Percentiles rank a stretch among this genome's conserved stretches.
phyloP scores from a whole-genome alignment of 35 echinoderm and acorn worm species.

The Stichopus chloronotus region DNA sequence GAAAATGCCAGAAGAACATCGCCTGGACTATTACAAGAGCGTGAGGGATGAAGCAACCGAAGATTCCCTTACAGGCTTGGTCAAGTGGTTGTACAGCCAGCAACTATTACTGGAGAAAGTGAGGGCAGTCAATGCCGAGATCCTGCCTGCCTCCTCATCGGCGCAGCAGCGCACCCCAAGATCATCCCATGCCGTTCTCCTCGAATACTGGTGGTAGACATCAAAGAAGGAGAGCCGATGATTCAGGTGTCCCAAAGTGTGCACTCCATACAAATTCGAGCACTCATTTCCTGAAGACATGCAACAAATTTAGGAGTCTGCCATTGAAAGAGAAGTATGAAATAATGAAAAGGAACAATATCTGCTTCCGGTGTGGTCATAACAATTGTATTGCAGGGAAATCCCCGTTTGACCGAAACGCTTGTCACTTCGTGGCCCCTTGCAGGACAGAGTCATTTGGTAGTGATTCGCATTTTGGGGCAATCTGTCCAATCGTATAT shows the following conservation, averaged over 20 bases:
- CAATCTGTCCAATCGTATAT: conserved; percentile 62
- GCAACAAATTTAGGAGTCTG: conserved; percentile 70
- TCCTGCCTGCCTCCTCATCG: too few relatives aligned
- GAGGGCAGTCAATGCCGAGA: too few relatives aligned
- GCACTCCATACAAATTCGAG: conserved; percentile 26
- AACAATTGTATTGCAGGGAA: conserved; percentile 77
- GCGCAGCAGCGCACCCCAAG: too few relatives aligned
- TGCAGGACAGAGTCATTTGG: conserved; percentile 53
- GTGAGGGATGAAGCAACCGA: conserved; percentile 53
- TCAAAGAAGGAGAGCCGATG: background rate
- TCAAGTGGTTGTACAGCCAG: too few relatives aligned
- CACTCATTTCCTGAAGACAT: conserved; percentile 66
- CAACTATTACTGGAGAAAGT: too few relatives aligned
- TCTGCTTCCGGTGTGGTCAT: conserved; percentile 77
- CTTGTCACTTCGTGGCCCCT: conserved; percentile 62
- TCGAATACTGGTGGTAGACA: too few relatives aligned
- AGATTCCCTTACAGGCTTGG: conserved; percentile 56
- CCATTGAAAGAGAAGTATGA: conserved; percentile 72
- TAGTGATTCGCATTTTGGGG: conserved; percentile 59
- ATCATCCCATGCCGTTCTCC: too few relatives aligned
- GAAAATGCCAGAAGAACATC: conserved; percentile 75
- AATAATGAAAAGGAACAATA: conserved; percentile 67
- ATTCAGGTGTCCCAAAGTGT: conserved; percentile 55
- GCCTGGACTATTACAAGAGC: conserved; percentile 64
- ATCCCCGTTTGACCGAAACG: conserved; percentile 49